Conservation (phyloP, 2,797 vertebrate species). For the Spea hammondii region DNA sequence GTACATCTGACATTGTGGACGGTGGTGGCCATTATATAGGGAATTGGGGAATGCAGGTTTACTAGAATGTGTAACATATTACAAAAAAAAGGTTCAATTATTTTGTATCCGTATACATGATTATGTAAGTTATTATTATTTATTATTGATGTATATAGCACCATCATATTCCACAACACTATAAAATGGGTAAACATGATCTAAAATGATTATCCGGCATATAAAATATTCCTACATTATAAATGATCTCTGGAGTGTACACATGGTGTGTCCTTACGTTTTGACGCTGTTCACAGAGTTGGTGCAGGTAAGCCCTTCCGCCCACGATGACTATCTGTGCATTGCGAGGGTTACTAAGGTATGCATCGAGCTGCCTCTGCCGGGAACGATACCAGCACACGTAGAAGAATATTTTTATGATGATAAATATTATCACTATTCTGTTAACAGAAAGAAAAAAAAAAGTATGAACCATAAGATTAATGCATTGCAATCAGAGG, state of each 20-base stretch:
- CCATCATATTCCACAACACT: too few relatives aligned
- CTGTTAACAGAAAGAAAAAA: constrained; percentile 56
- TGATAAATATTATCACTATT: constrained; percentile 83
- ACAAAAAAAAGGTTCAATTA: too few relatives aligned
- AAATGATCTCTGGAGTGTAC: background rate
- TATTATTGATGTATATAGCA: too few relatives aligned
- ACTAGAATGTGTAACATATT: too few relatives aligned
- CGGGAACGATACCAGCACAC: constrained; percentile 85
- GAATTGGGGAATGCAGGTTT: too few relatives aligned
- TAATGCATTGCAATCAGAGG: too few relatives aligned
- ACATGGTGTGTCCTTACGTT: constrained; percentile 68
- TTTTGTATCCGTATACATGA: too few relatives aligned
- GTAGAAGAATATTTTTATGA: constrained; percentile 85
- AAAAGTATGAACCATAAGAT: background rate
- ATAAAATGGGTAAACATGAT: too few relatives aligned
- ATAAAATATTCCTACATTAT: background rate
- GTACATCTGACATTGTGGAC: too few relatives aligned
- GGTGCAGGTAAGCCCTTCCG: constrained; percentile 80
- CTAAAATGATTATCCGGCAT: too few relatives aligned
- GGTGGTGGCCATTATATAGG: too few relatives aligned
- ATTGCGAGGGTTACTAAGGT: constrained; percentile 81
- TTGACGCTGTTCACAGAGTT: constrained; percentile 77
- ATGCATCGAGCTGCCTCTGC: constrained; percentile 79
- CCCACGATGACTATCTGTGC: constrained; percentile 84
- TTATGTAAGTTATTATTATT: too few relatives aligned